Conservation (phyloP, 2,888 invertebrate genomes). For the Patella pellucida region DNA sequence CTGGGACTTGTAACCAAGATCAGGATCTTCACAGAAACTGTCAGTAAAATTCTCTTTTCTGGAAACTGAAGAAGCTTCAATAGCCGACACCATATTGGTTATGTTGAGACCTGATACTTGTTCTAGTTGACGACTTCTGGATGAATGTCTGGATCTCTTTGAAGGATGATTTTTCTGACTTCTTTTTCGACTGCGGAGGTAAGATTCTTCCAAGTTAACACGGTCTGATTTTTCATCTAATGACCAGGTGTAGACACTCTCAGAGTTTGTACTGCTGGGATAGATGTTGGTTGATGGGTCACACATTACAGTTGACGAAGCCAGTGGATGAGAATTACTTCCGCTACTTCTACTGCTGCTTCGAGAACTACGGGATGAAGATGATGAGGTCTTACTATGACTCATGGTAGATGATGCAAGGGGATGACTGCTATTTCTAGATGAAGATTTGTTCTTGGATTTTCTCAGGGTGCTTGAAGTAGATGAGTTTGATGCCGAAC, state of each 20-base stretch:
- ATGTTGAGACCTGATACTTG: slow-evolving; percentile 44
- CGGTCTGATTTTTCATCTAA: slow-evolving; percentile 49
- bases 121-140: slow-evolving; percentile 36
- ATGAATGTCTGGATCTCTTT: slow-evolving; percentile 11
- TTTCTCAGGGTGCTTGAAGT: slow-evolving; percentile 5
- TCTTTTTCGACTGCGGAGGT: slow-evolving; percentile 38
- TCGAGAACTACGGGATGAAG: neutral
- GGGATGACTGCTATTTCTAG: slow-evolving; percentile 19
- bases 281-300: slow-evolving; percentile 47
- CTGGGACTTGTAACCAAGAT: slow-evolving; percentile 44
- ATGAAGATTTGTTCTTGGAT: slow-evolving; percentile 9
- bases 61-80: slow-evolving; percentile 42
- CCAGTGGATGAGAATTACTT: slow-evolving; percentile 50
- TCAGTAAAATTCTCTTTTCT: slow-evolving; percentile 44
- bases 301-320: slow-evolving; percentile 56
- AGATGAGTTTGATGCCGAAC: slow-evolving; percentile 6
- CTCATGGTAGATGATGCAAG: slow-evolving; percentile 30
- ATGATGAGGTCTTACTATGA: slow-evolving; percentile 32
- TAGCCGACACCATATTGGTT: slow-evolving; percentile 41
- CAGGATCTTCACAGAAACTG: slow-evolving; percentile 43
- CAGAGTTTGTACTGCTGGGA: slow-evolving; percentile 42
- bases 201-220: slow-evolving; percentile 50
- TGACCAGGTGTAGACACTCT: slow-evolving; percentile 59
- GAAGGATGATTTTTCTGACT: slow-evolving; percentile 14
- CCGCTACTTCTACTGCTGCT: slow-evolving; percentile 36